Base-by-base conservation (phyloP, 2,888 invertebrate species). In the Unio pictorum region DNA sequence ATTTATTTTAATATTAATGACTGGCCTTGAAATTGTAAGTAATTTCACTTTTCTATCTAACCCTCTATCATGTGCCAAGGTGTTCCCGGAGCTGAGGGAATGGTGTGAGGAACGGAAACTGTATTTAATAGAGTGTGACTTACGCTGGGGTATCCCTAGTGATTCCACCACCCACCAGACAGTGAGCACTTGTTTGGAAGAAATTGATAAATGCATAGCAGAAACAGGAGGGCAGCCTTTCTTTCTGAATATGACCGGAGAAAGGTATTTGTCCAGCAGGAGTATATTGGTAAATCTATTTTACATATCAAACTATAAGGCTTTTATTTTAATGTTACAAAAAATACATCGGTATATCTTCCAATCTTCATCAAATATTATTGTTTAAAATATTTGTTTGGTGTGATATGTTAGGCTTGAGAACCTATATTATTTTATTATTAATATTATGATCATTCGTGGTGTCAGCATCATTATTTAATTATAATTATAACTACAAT, bases 101-200 rank as follows among this genome's bases (percentile, higher is more conserved):
- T 87, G 87, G 86, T 88, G 89, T 70, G 82, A 83, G 45, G 78
- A 81, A 8, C 62, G 83, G 55, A 78, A 81, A 69, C 71, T 89
- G 55, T 81, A 81, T 57, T 76, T 90, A 26, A 76, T 89, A 20
- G 90, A 90, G 68, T 89, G 89, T 82, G 90, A 90, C 73, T 72
- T 90, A 57, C 76, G 90, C 28, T 90, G 90, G 90, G 90, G 90
- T 7, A 86, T 90, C n/a, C 89, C 89, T 7, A 85, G 82, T 66
- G 88, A 89, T 68, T 80, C 87, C 1, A 84, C 86, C 17, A 83
- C 84, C 7, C 73, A 74, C 7, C 83, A 86, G 26, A 87, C 88
- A 1, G 86, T 90, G 55, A 71, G 75, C 20, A 81, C 85, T 28
- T 90, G 90, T 75, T 74, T 90, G 55, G 87, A 87, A 60, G 89